phyloP scores from a whole-genome alignment of 2,113 vertebrate genomes.

The Antechinus flavipes region DNA sequence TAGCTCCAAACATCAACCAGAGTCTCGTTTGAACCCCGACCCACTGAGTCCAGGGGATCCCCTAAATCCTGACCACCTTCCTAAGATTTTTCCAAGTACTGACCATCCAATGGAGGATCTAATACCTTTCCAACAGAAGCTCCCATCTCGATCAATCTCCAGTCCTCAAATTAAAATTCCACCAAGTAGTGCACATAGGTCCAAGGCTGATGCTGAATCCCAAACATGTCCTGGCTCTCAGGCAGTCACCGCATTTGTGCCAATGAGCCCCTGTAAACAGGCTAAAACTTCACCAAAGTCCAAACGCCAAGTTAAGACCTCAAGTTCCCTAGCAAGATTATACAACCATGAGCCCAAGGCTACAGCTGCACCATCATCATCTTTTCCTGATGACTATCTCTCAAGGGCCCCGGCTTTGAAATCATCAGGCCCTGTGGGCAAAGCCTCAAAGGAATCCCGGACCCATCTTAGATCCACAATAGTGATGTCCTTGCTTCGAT shows the following conservation, averaged over 20 bases:
- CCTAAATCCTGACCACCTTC: neutral
- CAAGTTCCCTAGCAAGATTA: neutral
- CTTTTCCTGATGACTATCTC: neutral
- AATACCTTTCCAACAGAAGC: neutral
- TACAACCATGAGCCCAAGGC: neutral
- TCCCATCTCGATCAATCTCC: neutral
- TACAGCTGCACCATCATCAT: conserved; percentile 1
- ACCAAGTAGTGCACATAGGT: neutral
- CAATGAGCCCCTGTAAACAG: neutral
- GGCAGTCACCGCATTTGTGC: neutral
- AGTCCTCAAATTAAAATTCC: neutral
- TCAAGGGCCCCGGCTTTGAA: neutral
- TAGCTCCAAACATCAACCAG: neutral
- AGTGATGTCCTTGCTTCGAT: neutral
- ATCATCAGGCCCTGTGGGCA: neutral
- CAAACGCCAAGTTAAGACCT: neutral
- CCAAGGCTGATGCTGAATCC: neutral
- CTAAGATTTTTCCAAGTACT: neutral
- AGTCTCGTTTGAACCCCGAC: neutral
- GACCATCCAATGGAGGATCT: neutral
- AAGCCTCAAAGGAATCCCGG: neutral
- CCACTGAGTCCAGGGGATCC: neutral
- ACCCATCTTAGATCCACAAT: neutral
- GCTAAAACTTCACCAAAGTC: neutral
- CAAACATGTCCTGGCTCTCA: neutral